Conservation (phyloP, 2,888 invertebrate genomes). For the Atethmia centrago region DNA sequence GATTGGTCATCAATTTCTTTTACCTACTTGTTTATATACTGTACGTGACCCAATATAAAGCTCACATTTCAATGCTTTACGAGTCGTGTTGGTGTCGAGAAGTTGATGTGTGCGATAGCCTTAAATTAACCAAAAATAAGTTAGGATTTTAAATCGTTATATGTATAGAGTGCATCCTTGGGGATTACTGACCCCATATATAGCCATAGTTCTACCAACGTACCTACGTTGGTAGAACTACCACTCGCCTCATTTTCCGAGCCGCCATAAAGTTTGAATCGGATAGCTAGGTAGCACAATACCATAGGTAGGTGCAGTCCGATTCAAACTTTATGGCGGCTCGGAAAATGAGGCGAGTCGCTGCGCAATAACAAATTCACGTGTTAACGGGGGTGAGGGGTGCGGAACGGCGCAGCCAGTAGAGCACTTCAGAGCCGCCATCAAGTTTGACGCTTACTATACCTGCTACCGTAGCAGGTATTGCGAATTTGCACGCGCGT, state of each 20-base stretch:
- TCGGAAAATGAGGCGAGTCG: too few species aligned
- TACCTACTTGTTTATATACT: background rate
- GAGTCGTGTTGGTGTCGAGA: background rate
- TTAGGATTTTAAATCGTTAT: background rate
- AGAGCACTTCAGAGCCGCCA: too few species aligned
- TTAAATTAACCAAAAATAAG: background rate
- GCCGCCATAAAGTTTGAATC: too few species aligned
- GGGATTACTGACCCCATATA: background rate
- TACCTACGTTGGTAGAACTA: too few species aligned
- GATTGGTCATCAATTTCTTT: background rate
- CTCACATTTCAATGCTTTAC: slow-evolving; percentile 13
- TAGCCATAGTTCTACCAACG: background rate
- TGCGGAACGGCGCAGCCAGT: too few species aligned
- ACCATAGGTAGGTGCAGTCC: too few species aligned
- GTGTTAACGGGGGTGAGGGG: too few species aligned
- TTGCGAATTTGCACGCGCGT: background rate
- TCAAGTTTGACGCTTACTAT: too few species aligned
- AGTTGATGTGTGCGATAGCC: background rate
- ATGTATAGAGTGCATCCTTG: background rate
- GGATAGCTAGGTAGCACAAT: background rate
- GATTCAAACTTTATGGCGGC: too few species aligned
- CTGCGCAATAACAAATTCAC: too few species aligned
- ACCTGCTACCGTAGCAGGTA: background rate
- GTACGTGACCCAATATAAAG: background rate
- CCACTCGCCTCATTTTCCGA: too few species aligned